Evolutionary conservation across 2,797 vertebrate genomes (phyloP).

Genomic region (Parotocinclus haroldoi): DNA sequence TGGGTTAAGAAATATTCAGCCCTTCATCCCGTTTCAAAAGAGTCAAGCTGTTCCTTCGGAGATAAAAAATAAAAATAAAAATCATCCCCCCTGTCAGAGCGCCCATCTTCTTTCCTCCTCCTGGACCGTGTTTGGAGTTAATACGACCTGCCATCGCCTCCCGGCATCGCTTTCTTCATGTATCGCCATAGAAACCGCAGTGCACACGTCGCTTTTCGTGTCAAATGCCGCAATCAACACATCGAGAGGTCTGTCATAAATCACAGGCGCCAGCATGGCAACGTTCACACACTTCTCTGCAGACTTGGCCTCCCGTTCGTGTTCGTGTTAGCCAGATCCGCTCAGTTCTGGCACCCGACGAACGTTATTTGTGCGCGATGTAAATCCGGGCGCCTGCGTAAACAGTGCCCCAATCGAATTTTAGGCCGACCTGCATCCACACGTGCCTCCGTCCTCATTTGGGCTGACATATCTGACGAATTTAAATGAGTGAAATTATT

Average conservation of each 20-base stretch:
- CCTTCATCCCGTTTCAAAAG: not conserved
- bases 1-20: not conserved
- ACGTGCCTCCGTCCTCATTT: not conserved
- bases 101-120: conserved; percentile 11
- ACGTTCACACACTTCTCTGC: conserved; percentile 20
- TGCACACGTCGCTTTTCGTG: conserved; percentile 38
- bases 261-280: conserved; percentile 36
- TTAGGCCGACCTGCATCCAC: conserved; percentile 16
- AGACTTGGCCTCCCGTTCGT: not conserved
- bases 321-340: not conserved
- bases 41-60: not conserved
- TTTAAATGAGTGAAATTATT: conserved; percentile 22
- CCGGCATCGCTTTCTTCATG: conserved; percentile 8
- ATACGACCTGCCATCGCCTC: conserved; percentile 45
- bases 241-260: conserved; percentile 26
- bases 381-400: conserved; percentile 19
- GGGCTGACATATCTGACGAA: conserved; percentile 4
- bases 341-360: not conserved
- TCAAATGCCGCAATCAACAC: conserved; percentile 34
- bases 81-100: not conserved
- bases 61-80: too few species aligned
- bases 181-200: conserved; percentile 50
- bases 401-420: conserved; percentile 26
- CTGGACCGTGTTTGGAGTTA: conserved; percentile 35
- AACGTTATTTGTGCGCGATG: conserved; percentile 1